Evolutionary conservation across 2,888 invertebrate species (phyloP), one percentile per base, ranked within the genome.

Genomic region (Ornithoptera alexandrae): DNA sequence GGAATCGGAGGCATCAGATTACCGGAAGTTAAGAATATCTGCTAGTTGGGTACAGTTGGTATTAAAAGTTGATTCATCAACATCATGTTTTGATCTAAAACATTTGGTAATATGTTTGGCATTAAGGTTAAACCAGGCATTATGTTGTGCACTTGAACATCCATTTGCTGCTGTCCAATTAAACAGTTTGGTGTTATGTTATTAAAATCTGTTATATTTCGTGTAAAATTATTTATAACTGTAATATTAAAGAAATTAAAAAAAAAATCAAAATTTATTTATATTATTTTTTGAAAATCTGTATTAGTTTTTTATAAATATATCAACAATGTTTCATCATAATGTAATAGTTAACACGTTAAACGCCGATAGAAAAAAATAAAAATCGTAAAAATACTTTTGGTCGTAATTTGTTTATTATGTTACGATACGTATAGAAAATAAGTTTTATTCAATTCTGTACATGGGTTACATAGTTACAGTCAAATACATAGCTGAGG

Each of bases 1-100:
- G 97, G 96, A 81, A 96, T 95, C 0, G 98, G 97, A 0, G 98
- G 97, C 75, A 97, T 95, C 46, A 98, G 88, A 0, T 96, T 95
- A 77, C 97, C 97, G 12, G 94, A 95, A 81, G 96, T 96, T 72
- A 96, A 95, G 77, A 72, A 86, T 12, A 89, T 81, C 0, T 83
- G 78, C 66, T 86, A 87, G 53, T 78, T 83, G 0, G 69, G n/a
- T 53, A 80, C 73, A 59, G 79, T 74, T 22, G 67, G 15, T 58
- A 69, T 68, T 75, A 84, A 73, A 70, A 75, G 80, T 69, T 80
- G 81, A 50, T 81, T 82, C 30, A 84, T 82, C 78, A 86, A 80
- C 78, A 84, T 79, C 79, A 94, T 93, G 73, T 89, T 93, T 0
- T 94, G 94, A 75, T 95, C 94, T 83, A 94, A 93, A 84, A 94